A percentile compares a stretch with the other conserved stretches of the same genome.
These are phyloP conservation scores for Halocynthia roretzi DNA, from an alignment of 23 tunicate genomes.

Conservation along the genomic window DNA sequence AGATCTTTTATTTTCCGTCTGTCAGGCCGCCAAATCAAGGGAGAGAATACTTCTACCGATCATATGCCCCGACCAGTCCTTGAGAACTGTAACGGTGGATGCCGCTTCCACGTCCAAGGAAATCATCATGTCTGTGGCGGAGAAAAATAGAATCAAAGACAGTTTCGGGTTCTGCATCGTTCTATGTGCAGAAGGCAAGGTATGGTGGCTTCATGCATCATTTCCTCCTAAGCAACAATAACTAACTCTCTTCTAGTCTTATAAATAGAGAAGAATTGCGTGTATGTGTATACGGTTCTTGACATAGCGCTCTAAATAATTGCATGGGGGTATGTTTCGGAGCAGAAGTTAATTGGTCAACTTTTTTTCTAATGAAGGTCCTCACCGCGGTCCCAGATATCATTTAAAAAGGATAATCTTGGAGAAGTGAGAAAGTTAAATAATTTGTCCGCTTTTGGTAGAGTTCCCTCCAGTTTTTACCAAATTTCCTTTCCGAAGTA, in stretches of 20 bases:
- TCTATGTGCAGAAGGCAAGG: constrained; percentile 57
- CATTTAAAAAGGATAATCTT: no score
- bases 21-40: constrained; percentile 73
- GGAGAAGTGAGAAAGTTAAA: no score
- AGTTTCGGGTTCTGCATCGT: constrained; percentile 61
- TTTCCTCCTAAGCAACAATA: neutral
- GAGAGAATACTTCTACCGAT: constrained; percentile 55
- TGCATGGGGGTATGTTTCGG: no score
- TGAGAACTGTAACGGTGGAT: constrained; percentile 48
- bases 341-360: no score
- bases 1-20: neutral
- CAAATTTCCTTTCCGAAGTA: neutral
- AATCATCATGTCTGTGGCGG: constrained; percentile 41
- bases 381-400: no score
- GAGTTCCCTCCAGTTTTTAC: no score
- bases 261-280: no score
- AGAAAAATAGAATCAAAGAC: constrained; percentile 51
- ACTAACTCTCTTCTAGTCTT: no score
- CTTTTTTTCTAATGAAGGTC: no score
- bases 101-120: constrained; percentile 59
- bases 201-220: neutral
- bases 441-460: no score
- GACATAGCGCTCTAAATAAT: no score
- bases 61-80: constrained; percentile 79
- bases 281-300: no score